Percentiles rank a stretch among this genome's conserved stretches.
Conservation (phyloP, 2,113 vertebrate genomes). For the Campylorhamphus procurvoides region DNA sequence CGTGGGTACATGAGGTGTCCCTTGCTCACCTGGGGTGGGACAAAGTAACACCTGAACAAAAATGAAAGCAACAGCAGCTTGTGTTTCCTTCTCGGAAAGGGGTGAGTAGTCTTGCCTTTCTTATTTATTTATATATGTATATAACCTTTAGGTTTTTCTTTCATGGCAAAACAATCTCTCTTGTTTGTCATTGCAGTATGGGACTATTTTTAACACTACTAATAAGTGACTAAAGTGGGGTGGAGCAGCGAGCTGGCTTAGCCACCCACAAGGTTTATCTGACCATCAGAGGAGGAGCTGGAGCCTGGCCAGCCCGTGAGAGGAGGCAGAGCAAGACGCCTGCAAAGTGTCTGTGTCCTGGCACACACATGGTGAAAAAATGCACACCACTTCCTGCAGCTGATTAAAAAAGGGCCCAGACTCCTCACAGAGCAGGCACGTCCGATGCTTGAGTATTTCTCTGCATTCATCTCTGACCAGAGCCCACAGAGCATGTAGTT, state of each 20-base stretch:
- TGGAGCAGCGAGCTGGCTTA: too few species aligned
- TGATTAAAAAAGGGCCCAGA: not conserved
- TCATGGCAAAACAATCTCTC: not conserved
- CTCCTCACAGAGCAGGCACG: not conserved
- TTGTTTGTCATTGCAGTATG: not conserved
- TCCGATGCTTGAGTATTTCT: not conserved
- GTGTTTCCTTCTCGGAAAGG: not conserved
- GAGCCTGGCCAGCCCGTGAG: not conserved
- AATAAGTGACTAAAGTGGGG: not conserved
- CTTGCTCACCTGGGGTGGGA: not conserved
- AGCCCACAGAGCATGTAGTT: not conserved
- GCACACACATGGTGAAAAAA: not conserved
- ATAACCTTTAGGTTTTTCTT: not conserved
- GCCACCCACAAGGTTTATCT: conserved; percentile 5
- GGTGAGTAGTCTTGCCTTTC: not conserved
- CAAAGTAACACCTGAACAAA: not conserved
- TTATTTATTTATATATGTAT: not conserved
- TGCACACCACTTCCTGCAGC: not conserved
- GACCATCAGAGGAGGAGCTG: not conserved
- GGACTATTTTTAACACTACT: conserved; percentile 18
- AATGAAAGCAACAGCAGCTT: not conserved
- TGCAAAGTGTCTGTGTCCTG: not conserved
- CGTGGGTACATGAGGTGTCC: not conserved
- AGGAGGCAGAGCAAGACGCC: not conserved
- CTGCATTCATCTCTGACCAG: not conserved